phyloP scores from a whole-genome alignment of 2,113 vertebrate genomes.

The Saccopteryx leptura region DNA sequence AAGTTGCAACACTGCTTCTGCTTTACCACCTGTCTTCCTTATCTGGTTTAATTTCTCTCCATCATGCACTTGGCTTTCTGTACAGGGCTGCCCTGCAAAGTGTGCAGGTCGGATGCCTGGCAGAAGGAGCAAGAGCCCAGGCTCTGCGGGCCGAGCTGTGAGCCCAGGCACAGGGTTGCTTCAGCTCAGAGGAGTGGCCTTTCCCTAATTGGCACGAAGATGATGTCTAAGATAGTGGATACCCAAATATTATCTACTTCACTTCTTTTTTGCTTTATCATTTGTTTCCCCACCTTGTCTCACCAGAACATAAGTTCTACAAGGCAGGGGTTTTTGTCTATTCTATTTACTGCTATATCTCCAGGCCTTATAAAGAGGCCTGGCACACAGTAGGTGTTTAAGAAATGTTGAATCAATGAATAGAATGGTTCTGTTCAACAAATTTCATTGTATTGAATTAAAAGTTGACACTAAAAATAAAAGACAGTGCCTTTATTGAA shows the following conservation, averaged over 20 bases:
- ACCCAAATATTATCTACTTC: not conserved
- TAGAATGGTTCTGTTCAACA: not conserved
- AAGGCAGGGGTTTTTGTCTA: not conserved
- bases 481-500: slow-evolving; percentile 16
- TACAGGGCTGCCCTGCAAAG: not conserved
- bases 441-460: not conserved
- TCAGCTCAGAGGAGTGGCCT: not conserved
- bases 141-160: not conserved
- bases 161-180: not conserved
- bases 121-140: not conserved
- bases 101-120: not conserved
- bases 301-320: not conserved
- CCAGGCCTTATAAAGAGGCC: not conserved
- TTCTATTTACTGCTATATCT: not conserved
- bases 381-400: not conserved
- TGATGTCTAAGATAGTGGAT: not conserved
- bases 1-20: not conserved
- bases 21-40: not conserved
- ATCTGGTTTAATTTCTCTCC: slow-evolving; percentile 3
- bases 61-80: not conserved
- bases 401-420: not conserved
- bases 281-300: not conserved
- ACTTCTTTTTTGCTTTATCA: not conserved
- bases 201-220: not conserved
- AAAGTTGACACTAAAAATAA: slow-evolving; percentile 60